Evolutionary conservation across 2,888 invertebrate species (phyloP), one percentile per base, ranked within the genome.

Genomic region (Dryadula phaetusa): DNA sequence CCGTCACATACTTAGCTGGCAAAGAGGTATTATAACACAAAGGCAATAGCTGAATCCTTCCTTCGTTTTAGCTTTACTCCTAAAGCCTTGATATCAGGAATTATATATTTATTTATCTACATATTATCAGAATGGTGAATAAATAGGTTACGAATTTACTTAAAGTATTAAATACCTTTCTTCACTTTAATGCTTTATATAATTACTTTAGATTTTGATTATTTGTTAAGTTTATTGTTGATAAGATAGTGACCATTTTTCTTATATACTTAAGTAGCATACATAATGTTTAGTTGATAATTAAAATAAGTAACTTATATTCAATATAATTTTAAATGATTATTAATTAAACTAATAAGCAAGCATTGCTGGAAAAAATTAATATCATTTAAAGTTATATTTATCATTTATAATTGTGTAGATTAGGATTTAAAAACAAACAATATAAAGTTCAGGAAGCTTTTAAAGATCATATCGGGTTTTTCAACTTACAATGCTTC

Each of bases 1-100:
- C 80, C 75, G 75, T 77, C 79, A 77, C 78, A 81, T 83, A 81
- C 82, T 81, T 79, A 79, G 79, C 44, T 44, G 34, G 14, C 54
- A 64, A 66, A 73, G 74, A 77, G 76, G 73, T 78, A 77, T 77
- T 72, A 78, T 76, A 70, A 78, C 76, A 77, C 78, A 79, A 84
- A 84, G 79, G 77, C 70, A 70, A 73, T 72, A 77, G 71, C 76
- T 73, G 75, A 69, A 56, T 70, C 69, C 73, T 72, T 6, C 5
- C 28, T 25, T 2, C 18, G 18, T 44, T 42, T 60, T n/a, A 44
- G 44, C 46, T 28, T 44, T n/a, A 18, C 20, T 34, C 7, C 16
- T 28, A 60, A 44, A 60, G 25, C 10, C 28, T 32, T 44, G 6
- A 46, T 8, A 16, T 20, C n/a, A 56, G n/a, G 14, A 28, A 32